Evolutionary conservation across 1,140 invertebrate species (phyloP).

Genomic region (Drosophila paulistorum): DNA sequence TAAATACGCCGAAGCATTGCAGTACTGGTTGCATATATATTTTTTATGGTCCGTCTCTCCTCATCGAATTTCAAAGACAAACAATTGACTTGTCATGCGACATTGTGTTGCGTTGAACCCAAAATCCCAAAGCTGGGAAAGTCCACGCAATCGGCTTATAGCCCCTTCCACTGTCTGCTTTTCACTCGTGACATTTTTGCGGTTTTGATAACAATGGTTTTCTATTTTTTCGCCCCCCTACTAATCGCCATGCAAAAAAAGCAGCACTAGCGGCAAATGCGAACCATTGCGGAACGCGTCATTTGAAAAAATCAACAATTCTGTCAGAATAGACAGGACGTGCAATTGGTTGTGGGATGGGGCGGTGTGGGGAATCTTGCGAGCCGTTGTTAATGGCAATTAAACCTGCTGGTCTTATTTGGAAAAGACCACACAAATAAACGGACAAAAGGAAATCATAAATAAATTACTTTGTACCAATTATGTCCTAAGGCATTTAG

Average conservation of each 20-base stretch:
- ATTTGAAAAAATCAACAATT: slow-evolving; percentile 37
- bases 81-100: slow-evolving; percentile 80
- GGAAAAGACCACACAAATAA: too few relatives aligned
- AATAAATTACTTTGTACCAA: too few relatives aligned
- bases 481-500: too few relatives aligned
- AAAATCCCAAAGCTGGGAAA: slow-evolving; percentile 53
- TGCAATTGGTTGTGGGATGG: neutral
- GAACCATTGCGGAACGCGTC: neutral
- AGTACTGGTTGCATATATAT: slow-evolving; percentile 38
- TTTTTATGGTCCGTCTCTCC: slow-evolving; percentile 16
- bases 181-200: slow-evolving; percentile 59
- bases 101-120: slow-evolving; percentile 48
- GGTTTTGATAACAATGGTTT: slow-evolving; percentile 61
- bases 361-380: too few relatives aligned
- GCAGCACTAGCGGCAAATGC: slow-evolving; percentile 40
- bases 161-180: slow-evolving; percentile 45
- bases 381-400: neutral
- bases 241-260: slow-evolving; percentile 55
- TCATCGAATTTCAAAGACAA: slow-evolving; percentile 49
- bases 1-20: slow-evolving; percentile 55
- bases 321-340: neutral
- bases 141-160: slow-evolving; percentile 78
- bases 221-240: slow-evolving; percentile 2
- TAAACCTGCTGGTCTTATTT: neutral
- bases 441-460: neutral